phyloP scores from a whole-genome alignment of 2,113 vertebrate genomes.

The Oophaga pumilio region DNA sequence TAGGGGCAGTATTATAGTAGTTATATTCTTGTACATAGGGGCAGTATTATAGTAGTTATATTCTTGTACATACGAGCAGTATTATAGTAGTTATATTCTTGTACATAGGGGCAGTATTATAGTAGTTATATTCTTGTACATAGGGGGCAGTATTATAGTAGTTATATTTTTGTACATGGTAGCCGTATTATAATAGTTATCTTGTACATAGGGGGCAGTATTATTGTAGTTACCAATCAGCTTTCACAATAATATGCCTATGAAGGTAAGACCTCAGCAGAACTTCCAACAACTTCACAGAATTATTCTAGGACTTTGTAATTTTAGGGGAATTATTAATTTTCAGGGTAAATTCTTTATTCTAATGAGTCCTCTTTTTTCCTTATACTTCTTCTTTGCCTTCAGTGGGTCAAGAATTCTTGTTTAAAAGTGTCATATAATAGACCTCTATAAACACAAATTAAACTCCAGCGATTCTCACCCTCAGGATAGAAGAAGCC shows the following conservation, averaged over 20 bases:
- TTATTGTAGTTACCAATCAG: background rate
- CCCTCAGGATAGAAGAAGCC: background rate
- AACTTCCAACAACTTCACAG: background rate
- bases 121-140: slow-evolving; percentile 2
- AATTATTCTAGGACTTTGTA: background rate
- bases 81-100: no score
- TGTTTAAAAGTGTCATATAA: background rate
- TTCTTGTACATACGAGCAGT: no score
- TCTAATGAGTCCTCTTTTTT: background rate
- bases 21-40: no score
- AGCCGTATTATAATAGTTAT: slow-evolving; percentile 5
- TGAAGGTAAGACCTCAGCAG: background rate
- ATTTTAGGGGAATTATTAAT: background rate
- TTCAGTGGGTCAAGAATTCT: background rate
- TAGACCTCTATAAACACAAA: slow-evolving; percentile 9
- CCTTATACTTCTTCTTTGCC: background rate
- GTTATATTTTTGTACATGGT: background rate
- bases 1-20: no score
- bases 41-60: no score
- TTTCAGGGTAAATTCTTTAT: background rate
- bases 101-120: background rate
- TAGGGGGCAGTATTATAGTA: slow-evolving; percentile 10
- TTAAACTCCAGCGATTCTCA: background rate
- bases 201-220: background rate
- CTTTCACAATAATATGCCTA: background rate